These are phyloP conservation scores for Tyto alba DNA, from an alignment of 2,113 vertebrate species.

Conservation along the genomic window DNA sequence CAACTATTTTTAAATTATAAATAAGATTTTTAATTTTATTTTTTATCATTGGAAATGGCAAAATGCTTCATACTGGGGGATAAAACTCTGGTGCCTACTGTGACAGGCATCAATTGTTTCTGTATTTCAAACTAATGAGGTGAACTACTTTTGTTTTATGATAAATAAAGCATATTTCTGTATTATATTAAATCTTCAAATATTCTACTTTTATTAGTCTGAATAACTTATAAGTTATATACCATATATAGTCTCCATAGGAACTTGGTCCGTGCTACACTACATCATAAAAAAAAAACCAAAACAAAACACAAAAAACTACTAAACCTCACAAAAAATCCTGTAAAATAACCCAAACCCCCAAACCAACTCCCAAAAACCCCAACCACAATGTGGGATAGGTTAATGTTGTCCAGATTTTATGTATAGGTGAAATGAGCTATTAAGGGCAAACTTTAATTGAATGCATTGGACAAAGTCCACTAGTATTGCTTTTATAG, in stretches of 20 bases:
- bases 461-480: not conserved
- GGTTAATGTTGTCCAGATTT: not conserved
- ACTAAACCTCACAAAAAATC: not conserved
- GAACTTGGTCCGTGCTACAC: not conserved
- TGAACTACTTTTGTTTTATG: not conserved
- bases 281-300: not conserved
- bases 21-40: not conserved
- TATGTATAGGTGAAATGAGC: not conserved
- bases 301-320: not conserved
- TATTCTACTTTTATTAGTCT: not conserved
- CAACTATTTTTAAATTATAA: not conserved
- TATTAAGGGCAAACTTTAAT: not conserved
- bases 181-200: not conserved
- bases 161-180: not conserved
- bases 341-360: not conserved
- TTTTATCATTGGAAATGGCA: not conserved
- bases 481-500: not conserved
- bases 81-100: not conserved
- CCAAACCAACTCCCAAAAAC: rapidly evolving
- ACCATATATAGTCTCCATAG: not conserved
- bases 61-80: not conserved
- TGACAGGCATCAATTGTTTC: not conserved
- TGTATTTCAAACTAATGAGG: not conserved
- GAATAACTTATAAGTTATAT: not conserved
- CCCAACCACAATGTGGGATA: not conserved